Evolutionary conservation across 2,888 invertebrate species (phyloP), one percentile per base, ranked within the genome.

Genomic region (Leptarthrus brevirostris): DNA sequence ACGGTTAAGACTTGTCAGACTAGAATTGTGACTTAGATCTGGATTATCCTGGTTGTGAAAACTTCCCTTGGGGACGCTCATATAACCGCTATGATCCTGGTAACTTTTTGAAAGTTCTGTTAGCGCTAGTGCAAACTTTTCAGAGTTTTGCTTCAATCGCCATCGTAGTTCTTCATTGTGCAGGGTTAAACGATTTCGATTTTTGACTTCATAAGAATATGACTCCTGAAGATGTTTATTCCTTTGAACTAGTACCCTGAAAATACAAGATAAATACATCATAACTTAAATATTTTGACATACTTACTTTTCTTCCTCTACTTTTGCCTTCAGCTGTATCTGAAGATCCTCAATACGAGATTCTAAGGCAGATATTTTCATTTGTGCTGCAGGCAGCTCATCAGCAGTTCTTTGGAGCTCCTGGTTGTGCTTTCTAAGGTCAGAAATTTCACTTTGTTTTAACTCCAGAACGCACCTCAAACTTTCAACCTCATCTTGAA

Each of bases 111-210:
- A 78, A 1, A 84, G 82, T 76, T 86, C 85, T 10, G 83, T 78
- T 2, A 86, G 82, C 64, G 84, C 84, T 8, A 75, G 61, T n/a
- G 77, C 74, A 72, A 77, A 86, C 53, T 93, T 92, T 84, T 93
- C 92, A 73, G 91, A 91, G 82, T 93, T 93, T 83, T 94, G 93
- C 80, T 92, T 89, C 74, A 96, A 87, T 81, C 93, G 93, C 90
- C 94, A 97, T 79, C 93, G 89, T 2, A 96, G 87, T 84, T 96
- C 94, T 85, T 97, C 97, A 81, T 95, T 96, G 81, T 93, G 90
- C 81, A 93, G 92, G 0, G 90, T 89, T 56, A 95, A 85, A 1
- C 94, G 87, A 75, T 92, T 90, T 80, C 93, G 93, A 77, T 93
- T 92, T 80, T 93, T 92, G 1, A 89, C 87, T 82, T 95, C 93